These are phyloP conservation scores for Drosophila pseudoobscura DNA, from an alignment of 1,140 invertebrate genomes.

Conservation along the genomic window DNA sequence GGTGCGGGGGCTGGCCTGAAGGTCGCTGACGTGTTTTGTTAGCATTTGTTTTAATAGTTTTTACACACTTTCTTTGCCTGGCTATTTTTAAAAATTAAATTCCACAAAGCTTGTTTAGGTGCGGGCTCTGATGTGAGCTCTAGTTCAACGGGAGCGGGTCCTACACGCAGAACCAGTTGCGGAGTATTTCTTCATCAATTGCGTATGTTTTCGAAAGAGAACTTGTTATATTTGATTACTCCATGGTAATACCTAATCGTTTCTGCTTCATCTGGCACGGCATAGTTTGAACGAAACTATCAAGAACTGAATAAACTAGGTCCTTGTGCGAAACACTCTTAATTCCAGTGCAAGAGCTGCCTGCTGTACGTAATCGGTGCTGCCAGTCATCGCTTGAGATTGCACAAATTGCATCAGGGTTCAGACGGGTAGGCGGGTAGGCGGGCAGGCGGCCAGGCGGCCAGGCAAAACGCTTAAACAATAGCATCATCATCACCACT, in stretches of 20 bases:
- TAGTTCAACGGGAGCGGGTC: no score
- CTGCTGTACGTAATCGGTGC: constrained; percentile 4
- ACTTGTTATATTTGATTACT: no score
- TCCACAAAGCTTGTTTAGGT: not conserved
- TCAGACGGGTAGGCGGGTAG: constrained; percentile 5
- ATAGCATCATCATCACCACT: constrained; percentile 65
- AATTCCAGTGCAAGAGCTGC: no score
- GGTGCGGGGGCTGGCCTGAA: constrained; percentile 39
- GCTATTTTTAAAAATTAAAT: constrained; percentile 26
- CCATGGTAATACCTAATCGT: no score
- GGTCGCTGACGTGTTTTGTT: constrained; percentile 63
- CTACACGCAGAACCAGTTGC: no score
- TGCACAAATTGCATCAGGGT: constrained; percentile 36
- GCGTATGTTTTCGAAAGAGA: not conserved
- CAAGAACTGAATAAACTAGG: no score
- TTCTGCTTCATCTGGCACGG: no score
- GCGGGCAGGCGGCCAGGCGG: constrained; percentile 5
- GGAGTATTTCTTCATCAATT: no score
- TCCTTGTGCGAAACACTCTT: no score
- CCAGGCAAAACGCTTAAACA: constrained; percentile 51
- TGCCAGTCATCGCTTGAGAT: constrained; percentile 53
- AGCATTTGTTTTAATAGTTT: constrained; percentile 14
- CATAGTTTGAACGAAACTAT: no score
- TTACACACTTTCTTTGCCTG: constrained; percentile 54
- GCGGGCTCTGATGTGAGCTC: no score